Evolutionary conservation across 35 echinoderm and acorn worm species (phyloP), one percentile per base, ranked within the genome.

Genomic region (Strongylocentrotus purpuratus): DNA sequence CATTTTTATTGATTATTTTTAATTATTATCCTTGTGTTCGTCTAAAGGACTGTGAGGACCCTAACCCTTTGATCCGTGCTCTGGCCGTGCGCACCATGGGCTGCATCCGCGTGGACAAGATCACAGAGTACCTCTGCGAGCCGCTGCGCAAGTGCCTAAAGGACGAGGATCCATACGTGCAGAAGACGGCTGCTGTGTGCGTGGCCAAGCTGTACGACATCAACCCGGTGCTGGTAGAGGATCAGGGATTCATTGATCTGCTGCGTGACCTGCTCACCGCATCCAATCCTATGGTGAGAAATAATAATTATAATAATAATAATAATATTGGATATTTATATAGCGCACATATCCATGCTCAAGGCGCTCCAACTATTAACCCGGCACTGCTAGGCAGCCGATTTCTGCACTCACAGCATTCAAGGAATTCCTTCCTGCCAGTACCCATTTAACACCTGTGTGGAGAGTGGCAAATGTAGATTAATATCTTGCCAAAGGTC

Each of bases 31-130:
- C n/a, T 10, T 59, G 17, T 17, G 10, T 2, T 78, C 65, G n/a
- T 31, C 87, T n/a, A n/a, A n/a, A 99, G 98, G 98, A 99, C 86
- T 99, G 98, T 93, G 98, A 99, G 46, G 98, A 99, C 86, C 65
- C 98, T 33, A 99, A 99, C 87, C 97, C 98, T 31, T 90, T 97
- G 85, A 99, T 99, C 94, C 94, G 97, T 28, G 98, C 98, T 35
- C 95, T 99, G 31, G 98, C 98, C 28, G 98, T 99, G 47, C 94
- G 98, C 55, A 99, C 98, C 97, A 99, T 99, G 98, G 98, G 98
- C 45, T 99, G 98, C 94, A 99, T 99, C 90, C 95, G 98, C 10
- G 98, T 99, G 88, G 98, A 99, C 60, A 99, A 99, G 94, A 99
- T 99, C 96, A 99, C 98, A 4, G 98, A 97, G 45, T 99, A 99